Evolutionary conservation across 2,113 vertebrate genomes (phyloP), one percentile per base, ranked within the genome.

Genomic region (Thymallus thymallus): DNA sequence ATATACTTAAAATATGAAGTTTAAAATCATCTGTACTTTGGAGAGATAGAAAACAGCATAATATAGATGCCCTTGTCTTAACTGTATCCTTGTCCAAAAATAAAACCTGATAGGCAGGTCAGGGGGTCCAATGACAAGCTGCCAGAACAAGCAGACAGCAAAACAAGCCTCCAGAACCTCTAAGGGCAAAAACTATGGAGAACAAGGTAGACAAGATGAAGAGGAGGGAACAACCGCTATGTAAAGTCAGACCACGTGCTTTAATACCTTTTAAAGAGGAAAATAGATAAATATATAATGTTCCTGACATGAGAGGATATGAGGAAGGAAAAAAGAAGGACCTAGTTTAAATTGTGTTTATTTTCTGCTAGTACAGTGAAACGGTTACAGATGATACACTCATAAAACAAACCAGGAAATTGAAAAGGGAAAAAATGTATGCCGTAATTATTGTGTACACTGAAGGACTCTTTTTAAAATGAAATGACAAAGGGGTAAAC

Each of bases 401-500:
- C 89, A 87, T 91, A 85, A 90, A 91, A 90, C 87, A 86, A 58
- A 80, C 86, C 86, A 84, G 83, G 29, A 3, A 24, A 69, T 51
- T 86, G 88, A 86, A 13, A 9, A 6, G 23, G 56, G 20, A 5
- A 58, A 16, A 2, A 18, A 67, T 5, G 9, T 26, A 84, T 86
- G 83, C 74, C 77, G 86, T 86, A 84, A 87, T 88, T 87, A 90
- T 85, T 86, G 79, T 88, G 78, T 90, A 85, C 84, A 83, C 82
- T 79, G 86, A 89, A 87, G 86, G 87, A 84, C 84, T 88, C 76
- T 87, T 82, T 82, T 85, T 86, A 82, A 88, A 88, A 79, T 45
- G 75, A 68, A 66, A 89, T 84, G 86, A 87, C 86, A 80, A 86
- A 85, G 80, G 77, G 32, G 82, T 16, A 89, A 87, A 79, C 82